Base-by-base conservation (phyloP, 92 coral and sea anemone genomes). In the Siderastrea radians region DNA sequence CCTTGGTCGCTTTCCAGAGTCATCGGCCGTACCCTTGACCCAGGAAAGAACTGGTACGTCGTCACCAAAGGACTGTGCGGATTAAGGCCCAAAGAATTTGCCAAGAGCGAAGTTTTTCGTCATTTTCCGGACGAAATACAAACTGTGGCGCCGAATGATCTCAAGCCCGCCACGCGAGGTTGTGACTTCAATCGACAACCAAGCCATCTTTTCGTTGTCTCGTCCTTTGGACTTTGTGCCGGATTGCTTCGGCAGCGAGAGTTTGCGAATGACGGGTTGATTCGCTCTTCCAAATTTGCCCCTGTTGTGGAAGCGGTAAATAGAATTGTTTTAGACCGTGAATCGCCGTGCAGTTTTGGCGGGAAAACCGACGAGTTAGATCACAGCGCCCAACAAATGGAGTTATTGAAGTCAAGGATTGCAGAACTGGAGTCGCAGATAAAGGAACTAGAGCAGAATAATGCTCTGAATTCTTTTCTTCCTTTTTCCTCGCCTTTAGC, bases 151-250 rank as follows among this genome's bases (percentile, higher is more conserved):
- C 70, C 75, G 49, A 5, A 6, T 15, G 75, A 80, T 13, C 73
- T 80, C 16, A 63, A 80, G 73, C 85, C 75, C 16, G 85, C 75
- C 75, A 51, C 44, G 6, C 68, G 53, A 80, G 72, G 65, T 74
- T 61, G 81, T 78, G 72, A 72, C 0, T 59, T 84, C 73, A 84
- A 80, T 80, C 73, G 77, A 15, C 46, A 45, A 43, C 38, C 38
- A 26, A 26, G 38, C 38, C 38, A 84, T 14, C 81, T 73, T 75
- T 59, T 46, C 73, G 81, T 84, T 19, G 88, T 68, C 19, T 58
- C 72, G 16, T 84, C 81, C 16, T 84, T 84, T 74, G 88, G 81
- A 72, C 88, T 84, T 74, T 84, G 17, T 10, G 65, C 81, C 44
- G 62, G 71, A 74, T 45, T 84, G 15, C 58, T 84, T 13, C 45